Conservation (phyloP, 2,113 vertebrate genomes). For the Engystomops pustulosus region DNA sequence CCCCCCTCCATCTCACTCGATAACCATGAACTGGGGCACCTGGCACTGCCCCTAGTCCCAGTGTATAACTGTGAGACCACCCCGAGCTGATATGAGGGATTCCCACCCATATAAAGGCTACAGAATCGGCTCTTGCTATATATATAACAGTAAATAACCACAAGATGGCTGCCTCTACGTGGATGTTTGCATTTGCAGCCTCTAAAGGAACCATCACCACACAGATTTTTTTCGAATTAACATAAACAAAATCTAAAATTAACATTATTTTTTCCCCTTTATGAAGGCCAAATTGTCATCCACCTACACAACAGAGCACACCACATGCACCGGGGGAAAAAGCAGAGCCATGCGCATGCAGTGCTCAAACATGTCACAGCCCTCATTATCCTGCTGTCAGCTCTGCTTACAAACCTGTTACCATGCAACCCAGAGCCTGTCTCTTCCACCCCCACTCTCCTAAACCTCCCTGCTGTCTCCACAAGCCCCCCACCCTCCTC, state of each 20-base stretch:
- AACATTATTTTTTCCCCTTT: background rate
- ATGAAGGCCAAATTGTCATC: slow-evolving; percentile 8
- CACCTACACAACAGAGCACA: slow-evolving; percentile 38
- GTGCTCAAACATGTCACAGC: slow-evolving; percentile 17
- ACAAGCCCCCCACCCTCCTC: background rate
- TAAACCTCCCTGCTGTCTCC: background rate
- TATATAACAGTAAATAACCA: background rate
- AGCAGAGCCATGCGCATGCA: background rate
- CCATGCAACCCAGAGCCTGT: slow-evolving; percentile 43
- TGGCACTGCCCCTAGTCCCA: background rate
- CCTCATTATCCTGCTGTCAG: slow-evolving; percentile 46
- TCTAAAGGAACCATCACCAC: background rate
- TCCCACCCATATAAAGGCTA: background rate
- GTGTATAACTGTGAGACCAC: background rate
- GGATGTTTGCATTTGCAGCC: background rate
- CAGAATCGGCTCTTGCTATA: background rate
- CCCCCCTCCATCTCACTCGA: no score
- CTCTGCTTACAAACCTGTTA: slow-evolving; percentile 55
- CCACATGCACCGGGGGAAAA: slow-evolving; percentile 13
- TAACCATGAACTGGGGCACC: no score
- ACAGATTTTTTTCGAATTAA: slow-evolving; percentile 4
- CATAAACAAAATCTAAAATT: slow-evolving; percentile 13
- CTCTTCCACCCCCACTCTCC: background rate
- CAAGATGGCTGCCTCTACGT: background rate
- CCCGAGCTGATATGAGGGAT: background rate